phyloP scores from a whole-genome alignment of 2,888 invertebrate genomes.

The Colostygia pectinataria region DNA sequence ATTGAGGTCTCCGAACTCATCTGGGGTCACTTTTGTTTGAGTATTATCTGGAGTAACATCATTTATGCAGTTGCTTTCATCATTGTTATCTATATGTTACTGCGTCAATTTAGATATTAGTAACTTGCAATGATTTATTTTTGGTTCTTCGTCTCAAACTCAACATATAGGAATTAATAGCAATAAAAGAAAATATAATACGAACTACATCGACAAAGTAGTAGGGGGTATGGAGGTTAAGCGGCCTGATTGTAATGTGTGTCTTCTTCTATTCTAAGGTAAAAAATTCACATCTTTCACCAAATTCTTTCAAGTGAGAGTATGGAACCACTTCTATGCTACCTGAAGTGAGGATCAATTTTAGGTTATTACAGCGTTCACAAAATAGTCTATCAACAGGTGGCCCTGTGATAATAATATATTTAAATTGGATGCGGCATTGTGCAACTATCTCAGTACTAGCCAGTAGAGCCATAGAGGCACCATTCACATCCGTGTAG shows the following conservation, averaged over 20 bases:
- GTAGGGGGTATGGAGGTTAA: too few species aligned
- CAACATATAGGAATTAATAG: too few species aligned
- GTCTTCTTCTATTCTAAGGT: too few species aligned
- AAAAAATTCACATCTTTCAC: background rate
- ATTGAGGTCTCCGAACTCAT: conserved; percentile 49
- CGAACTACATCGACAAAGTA: too few species aligned
- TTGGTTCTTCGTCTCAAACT: too few species aligned
- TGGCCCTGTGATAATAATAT: conserved; percentile 26
- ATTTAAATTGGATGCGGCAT: conserved; percentile 47
- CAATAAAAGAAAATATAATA: too few species aligned
- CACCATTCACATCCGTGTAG: conserved; percentile 57
- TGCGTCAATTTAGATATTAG: background rate
- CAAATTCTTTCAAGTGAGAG: too few species aligned
- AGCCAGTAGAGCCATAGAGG: conserved; percentile 9
- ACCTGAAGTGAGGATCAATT: conserved; percentile 1
- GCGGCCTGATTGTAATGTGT: too few species aligned
- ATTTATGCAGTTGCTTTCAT: conserved; percentile 5
- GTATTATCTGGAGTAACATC: background rate
- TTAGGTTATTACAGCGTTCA: conserved; percentile 3
- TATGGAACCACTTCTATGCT: too few species aligned
- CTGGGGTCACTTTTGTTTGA: conserved; percentile 39
- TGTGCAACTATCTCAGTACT: conserved; percentile 54
- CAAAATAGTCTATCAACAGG: conserved; percentile 17
- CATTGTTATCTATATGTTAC: background rate
- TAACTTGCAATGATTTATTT: too few species aligned